These are phyloP conservation scores for Sebastiscus tertius DNA, from an alignment of 2,797 vertebrate species.

Conservation along the genomic window DNA sequence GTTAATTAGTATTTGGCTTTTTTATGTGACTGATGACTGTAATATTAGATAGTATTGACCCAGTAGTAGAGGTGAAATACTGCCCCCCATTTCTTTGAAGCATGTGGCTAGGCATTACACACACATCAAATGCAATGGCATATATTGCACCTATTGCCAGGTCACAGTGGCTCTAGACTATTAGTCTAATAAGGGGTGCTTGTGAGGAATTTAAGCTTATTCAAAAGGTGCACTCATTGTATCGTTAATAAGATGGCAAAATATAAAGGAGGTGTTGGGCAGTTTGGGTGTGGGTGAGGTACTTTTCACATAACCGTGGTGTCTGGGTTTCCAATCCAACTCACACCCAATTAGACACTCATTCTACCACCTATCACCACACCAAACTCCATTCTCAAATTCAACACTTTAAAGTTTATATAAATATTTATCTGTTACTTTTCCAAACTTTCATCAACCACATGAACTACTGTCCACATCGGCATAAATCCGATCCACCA, in stretches of 20 bases:
- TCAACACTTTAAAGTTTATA: no score
- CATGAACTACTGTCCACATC: neutral
- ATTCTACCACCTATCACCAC: no score
- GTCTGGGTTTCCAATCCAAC: neutral
- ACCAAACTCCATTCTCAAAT: no score
- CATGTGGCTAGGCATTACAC: no score
- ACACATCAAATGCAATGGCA: neutral
- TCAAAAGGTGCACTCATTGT: neutral
- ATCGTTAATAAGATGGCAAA: neutral
- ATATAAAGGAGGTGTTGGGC: neutral
- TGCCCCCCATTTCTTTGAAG: no score
- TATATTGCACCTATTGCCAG: neutral
- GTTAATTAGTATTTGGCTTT: no score
- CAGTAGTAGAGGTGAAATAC: no score
- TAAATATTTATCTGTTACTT: neutral
- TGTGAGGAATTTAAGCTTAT: neutral
- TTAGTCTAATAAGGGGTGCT: neutral
- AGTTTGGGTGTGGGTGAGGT: neutral
- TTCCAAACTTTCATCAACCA: neutral
- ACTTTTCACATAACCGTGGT: neutral
- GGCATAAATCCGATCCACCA: neutral
- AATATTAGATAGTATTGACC: no score
- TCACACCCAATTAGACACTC: neutral
- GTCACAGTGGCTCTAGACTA: neutral
- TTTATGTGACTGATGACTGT: no score